Evolutionary conservation across 2,797 vertebrate species (phyloP), one percentile per base, ranked within the genome.

Genomic region (Lithobates pipiens): DNA sequence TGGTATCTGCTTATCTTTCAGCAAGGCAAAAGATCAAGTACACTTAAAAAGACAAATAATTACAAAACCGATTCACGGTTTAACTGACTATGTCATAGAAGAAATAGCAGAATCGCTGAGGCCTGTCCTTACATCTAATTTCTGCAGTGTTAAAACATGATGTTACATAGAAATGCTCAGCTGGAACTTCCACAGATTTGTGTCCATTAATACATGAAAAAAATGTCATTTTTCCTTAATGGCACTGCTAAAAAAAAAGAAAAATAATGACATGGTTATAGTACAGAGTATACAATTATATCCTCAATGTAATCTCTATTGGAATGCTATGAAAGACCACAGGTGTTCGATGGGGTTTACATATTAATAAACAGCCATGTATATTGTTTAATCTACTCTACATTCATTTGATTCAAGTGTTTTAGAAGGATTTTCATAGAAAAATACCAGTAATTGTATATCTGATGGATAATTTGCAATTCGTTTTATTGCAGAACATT

Each of bases 251-350:
- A 75, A 80, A 85, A n/a, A 63, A 74, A 57, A 57, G 23, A 67
- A 65, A 84, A 69, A 85, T 85, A 85, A 85, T 85, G 77, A 80
- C 63, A 85, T 75, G 71, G 68, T 85, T 85, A 68, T 71, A 54
- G 21, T 39, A 72, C n/a, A 75, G 80, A 85, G 71, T 75, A 46
- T 80, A n/a, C 69, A 80, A 85, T 85, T 85, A 80, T 75, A 80
- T 76, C 57, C 54, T 80, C 77, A 80, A 39, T 76, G 67, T 21
- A 11, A 63, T 77, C 67, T 71, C 83, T 69, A 78, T 71, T 84
- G 83, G 67, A 84, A 77, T 9, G 46, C 27, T 74, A 74, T 76
- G 77, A 80, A 76, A 85, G 71, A 80, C 84, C 84, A 80, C 84
- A 85, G 83, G 83, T 85, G 84, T 75, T 76, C 32, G 16, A 85